phyloP scores from a whole-genome alignment of 2,888 invertebrate species.

The Eupithecia tripunctaria region DNA sequence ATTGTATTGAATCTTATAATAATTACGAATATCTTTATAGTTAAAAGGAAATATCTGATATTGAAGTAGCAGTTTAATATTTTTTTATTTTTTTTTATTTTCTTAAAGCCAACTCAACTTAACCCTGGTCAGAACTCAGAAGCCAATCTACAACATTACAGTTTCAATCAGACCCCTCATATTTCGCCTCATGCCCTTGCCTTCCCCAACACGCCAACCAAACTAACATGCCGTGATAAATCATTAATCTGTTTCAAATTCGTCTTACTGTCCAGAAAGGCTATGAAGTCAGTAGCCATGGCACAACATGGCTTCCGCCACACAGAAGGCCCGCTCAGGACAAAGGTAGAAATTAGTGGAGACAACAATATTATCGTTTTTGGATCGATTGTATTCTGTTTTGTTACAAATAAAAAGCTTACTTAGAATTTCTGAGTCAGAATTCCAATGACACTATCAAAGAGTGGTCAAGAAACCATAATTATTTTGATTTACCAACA shows the following conservation, averaged over 20 bases:
- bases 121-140: neutral
- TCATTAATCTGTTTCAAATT: constrained; percentile 21
- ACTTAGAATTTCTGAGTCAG: neutral
- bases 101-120: too few relatives aligned
- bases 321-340: neutral
- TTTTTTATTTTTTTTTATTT: too few relatives aligned
- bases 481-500: too few relatives aligned
- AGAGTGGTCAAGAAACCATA: too few relatives aligned
- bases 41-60: too few relatives aligned
- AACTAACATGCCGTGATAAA: constrained; percentile 12
- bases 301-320: neutral
- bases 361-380: neutral
- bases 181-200: neutral
- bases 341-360: neutral
- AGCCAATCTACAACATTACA: neutral
- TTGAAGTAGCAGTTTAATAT: too few relatives aligned
- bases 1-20: too few relatives aligned
- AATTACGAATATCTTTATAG: too few relatives aligned
- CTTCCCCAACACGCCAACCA: neutral
- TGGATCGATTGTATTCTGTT: neutral
- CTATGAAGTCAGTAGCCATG: neutral
- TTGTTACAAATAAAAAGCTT: neutral
- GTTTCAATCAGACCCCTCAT: constrained; percentile 11
- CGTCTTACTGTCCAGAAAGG: constrained; percentile 9
- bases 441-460: too few relatives aligned